Conservation (phyloP, 2,797 vertebrate species). For the Alauda arvensis region DNA sequence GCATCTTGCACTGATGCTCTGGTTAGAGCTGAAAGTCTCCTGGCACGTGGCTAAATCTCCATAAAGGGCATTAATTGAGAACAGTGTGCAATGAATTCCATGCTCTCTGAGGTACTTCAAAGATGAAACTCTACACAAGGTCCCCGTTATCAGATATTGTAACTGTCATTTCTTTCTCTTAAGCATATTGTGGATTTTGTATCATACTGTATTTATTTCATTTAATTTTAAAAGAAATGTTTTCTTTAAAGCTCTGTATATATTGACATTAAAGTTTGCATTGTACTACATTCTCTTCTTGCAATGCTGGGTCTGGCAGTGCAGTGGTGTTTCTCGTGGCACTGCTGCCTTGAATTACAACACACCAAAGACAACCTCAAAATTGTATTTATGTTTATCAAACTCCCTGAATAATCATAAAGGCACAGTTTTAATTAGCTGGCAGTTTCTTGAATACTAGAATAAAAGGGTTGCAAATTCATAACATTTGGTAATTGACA, state of each 20-base stretch:
- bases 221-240: slow-evolving; percentile 89
- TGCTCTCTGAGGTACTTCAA: slow-evolving; percentile 56
- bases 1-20: slow-evolving; percentile 54
- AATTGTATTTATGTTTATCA: slow-evolving; percentile 65
- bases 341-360: slow-evolving; percentile 47
- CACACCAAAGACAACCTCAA: slow-evolving; percentile 67
- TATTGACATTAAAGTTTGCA: slow-evolving; percentile 92
- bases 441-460: slow-evolving; percentile 53
- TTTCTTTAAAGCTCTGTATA: slow-evolving; percentile 93
- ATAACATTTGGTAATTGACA: slow-evolving; percentile 54
- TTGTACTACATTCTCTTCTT: slow-evolving; percentile 62
- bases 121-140: slow-evolving; percentile 24
- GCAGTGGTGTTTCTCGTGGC: slow-evolving; percentile 45
- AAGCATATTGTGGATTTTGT: slow-evolving; percentile 91
- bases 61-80: slow-evolving; percentile 59
- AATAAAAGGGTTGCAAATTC: slow-evolving; percentile 60
- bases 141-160: slow-evolving; percentile 54
- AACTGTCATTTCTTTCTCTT: slow-evolving; percentile 70
- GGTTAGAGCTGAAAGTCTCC: slow-evolving; percentile 28
- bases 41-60: slow-evolving; percentile 36
- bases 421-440: slow-evolving; percentile 56
- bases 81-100: slow-evolving; percentile 49
- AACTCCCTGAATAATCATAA: slow-evolving; percentile 56
- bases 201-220: slow-evolving; percentile 96
- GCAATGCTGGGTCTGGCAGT: slow-evolving; percentile 53